These are phyloP conservation scores for Masnerella sp. DNA, from an alignment of 2,888 invertebrate species.

Conservation along the genomic window DNA sequence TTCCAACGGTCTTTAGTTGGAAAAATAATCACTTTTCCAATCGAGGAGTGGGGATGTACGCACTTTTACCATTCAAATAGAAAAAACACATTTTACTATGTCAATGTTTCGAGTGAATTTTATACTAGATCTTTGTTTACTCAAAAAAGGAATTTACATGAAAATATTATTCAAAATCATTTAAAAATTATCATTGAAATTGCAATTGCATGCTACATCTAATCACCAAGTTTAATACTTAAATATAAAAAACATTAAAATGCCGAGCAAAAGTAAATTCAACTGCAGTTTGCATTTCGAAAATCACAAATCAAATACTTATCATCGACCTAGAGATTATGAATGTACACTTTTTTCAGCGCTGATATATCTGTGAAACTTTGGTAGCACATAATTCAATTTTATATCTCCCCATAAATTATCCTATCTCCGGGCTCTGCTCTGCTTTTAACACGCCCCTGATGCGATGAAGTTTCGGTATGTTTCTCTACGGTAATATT, in stretches of 20 bases:
- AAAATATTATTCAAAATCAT: too few species aligned
- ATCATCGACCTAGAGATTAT: neutral
- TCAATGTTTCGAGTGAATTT: too few species aligned
- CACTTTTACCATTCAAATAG: too few species aligned
- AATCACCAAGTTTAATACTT: too few species aligned
- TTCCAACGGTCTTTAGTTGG: too few species aligned
- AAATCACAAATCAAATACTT: neutral
- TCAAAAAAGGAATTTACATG: too few species aligned
- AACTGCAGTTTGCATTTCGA: neutral
- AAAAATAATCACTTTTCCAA: too few species aligned
- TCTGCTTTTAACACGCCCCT: slow-evolving; percentile 48
- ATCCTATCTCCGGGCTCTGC: slow-evolving; percentile 33
- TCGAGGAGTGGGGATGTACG: too few species aligned
- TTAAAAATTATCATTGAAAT: too few species aligned
- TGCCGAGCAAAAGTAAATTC: neutral
- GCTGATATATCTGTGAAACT: slow-evolving; percentile 18
- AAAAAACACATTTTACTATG: too few species aligned
- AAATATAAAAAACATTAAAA: neutral
- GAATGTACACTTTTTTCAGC: slow-evolving; percentile 5
- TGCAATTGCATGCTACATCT: too few species aligned
- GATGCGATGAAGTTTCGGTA: slow-evolving; percentile 51
- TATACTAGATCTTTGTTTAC: too few species aligned
- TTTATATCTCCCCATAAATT: slow-evolving; percentile 47
- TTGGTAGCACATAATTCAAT: slow-evolving; percentile 45
- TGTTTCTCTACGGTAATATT: slow-evolving; percentile 54